Evolutionary conservation across 2,888 invertebrate species (phyloP), one percentile per base, ranked within the genome.

Genomic region (Melinaea marsaeus): DNA sequence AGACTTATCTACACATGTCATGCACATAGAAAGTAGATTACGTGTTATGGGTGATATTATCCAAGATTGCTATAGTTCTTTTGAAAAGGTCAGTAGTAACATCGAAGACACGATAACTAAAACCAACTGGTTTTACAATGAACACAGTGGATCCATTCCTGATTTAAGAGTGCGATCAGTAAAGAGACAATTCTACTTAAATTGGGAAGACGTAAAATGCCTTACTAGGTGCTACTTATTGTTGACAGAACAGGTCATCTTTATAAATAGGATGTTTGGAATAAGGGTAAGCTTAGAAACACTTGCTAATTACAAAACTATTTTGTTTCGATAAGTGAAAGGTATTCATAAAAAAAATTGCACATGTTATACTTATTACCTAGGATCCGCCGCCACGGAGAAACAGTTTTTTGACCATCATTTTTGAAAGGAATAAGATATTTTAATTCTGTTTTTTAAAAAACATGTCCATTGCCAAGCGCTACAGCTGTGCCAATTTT

Each of bases 201-300:
- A 62, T 57, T 68, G 61, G 9, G 56, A 70, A 32, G 72, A 78
- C 68, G 71, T 84, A 7, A 78, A 79, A 64, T 74, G 71, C 61
- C 68, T 88, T 3, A 77, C 75, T 33, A 80, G 76, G 67, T 85
- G 85, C 69, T 88, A 88, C 64, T 72, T 88, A 58, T 68, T 84
- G 65, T 63, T 88, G 42, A 78, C 75, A 5, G 86, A 88, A 62
- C 88, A 87, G 76, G 79, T 81, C 4, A 73, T 69, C 5, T 87
- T 81, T 64, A 79, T 88, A 37, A 88, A 88, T 71, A 74, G 73
- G 69, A 81, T 86, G 77, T 87, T 77, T 71, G 88, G 88, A 65
- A 72, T 82, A 54, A 76, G 88, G 79, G 88, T 88, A 79, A 80
- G 83, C 1, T 9, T 11, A 42, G 9, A 9, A 3, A 9, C 7